Base-by-base conservation (phyloP, 1,140 invertebrate genomes). In the Meloidogyne hapla region DNA sequence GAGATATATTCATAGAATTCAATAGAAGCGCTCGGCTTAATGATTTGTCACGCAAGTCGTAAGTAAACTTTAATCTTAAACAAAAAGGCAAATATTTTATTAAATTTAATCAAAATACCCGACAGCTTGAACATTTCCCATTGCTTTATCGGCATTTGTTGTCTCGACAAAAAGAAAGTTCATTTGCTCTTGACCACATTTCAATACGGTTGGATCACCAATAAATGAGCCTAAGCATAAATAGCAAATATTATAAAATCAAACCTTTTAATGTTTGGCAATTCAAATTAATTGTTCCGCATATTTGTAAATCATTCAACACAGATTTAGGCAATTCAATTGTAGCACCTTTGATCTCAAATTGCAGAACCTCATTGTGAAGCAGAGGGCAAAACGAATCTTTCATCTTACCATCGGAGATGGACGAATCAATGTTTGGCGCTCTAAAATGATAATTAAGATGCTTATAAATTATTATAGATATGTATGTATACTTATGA, bases 261-360 rank as follows among this genome's bases (percentile, higher is more conserved):
- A n/a, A 12, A 80, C 79, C 67, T 48, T 72, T 81, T 4, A 80
- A 40, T 5, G 80, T 64, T n/a, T 21, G 38, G 48, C 80, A 80
- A n/a, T 81, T 64, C n/a, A 81, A 65, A 38, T 62, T 62, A 23
- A 83, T 12, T 10, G 33, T 42, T 23, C 71, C 77, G 68, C 66
- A 71, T 23, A 69, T 71, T 8, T 21, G 2, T 13, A 82, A 33
- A 28, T 77, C 79, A 25, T 40, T 45, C 21, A 62, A 61, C 21
- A 69, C n/a, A 33, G 84, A 84, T 28, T 64, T 72, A 5, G 76
- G 82, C 40, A 84, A 28, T 28, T 84, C 75, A 62, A 82, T 48
- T 18, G 25, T 26, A 15, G 67, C 74, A n/a, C 62, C 77, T 3
- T 74, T 40, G 23, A 82, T 33, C 13, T 62, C 28, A 9, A 82